Conservation (phyloP, 2,797 vertebrate genomes). For the Leptodactylus fallax region DNA sequence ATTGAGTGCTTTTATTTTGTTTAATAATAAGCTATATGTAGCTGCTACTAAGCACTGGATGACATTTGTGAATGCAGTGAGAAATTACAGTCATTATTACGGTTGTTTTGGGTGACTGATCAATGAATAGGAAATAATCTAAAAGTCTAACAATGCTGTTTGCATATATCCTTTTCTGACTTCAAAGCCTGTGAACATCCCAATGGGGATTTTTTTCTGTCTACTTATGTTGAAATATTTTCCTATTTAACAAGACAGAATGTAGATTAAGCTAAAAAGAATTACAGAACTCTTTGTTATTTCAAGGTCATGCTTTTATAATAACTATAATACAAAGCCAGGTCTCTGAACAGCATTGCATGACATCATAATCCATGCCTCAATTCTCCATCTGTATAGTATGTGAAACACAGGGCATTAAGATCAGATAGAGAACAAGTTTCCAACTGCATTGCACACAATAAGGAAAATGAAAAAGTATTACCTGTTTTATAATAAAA, state of each 20-base stretch:
- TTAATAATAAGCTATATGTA: slow-evolving; percentile 12
- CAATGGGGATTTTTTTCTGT: slow-evolving; percentile 25
- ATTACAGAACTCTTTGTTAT: slow-evolving; percentile 55
- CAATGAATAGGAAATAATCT: slow-evolving; percentile 43
- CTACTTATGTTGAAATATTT: slow-evolving; percentile 49
- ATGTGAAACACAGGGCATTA: slow-evolving; percentile 31
- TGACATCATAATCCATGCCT: slow-evolving; percentile 53
- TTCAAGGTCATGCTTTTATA: slow-evolving; percentile 50
- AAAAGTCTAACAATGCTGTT: slow-evolving; percentile 36
- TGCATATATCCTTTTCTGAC: slow-evolving; percentile 28
- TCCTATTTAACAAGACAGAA: slow-evolving; percentile 39
- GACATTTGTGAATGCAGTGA: slow-evolving; percentile 26
- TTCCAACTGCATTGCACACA: background rate
- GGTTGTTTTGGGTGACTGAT: slow-evolving; percentile 15
- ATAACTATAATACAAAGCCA: slow-evolving; percentile 47
- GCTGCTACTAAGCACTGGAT: background rate
- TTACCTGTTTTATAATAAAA: background rate
- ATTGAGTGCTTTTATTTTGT: background rate
- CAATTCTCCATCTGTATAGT: slow-evolving; percentile 55
- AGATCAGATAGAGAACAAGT: slow-evolving; percentile 7
- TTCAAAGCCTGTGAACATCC: slow-evolving; percentile 41
- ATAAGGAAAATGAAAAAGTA: background rate
- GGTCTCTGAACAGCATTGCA: slow-evolving; percentile 36
- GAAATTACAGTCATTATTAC: slow-evolving; percentile 35
- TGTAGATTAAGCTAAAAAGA: slow-evolving; percentile 53